Base-by-base conservation (phyloP, 1,140 invertebrate genomes). In the Leptopilina clavipes region DNA sequence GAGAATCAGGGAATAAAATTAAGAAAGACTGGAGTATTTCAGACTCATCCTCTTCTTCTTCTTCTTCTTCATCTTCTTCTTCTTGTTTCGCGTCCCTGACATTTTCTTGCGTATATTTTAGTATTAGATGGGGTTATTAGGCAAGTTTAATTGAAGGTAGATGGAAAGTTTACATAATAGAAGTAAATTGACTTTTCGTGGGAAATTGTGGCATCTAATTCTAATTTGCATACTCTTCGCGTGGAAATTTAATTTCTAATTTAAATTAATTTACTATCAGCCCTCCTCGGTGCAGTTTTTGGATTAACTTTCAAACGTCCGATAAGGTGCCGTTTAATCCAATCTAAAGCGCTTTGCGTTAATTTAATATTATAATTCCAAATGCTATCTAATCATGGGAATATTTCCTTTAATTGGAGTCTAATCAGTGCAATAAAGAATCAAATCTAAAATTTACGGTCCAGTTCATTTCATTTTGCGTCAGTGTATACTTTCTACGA, bases 91-190 rank as follows among this genome's bases (percentile, higher is more conserved):
- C 25, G 59, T n/a, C 25, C 25, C 12, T 37, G 59, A 65, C 59
- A 31, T 65, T 65, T 65, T 14, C 14, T 65, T 17, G 48, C 48
- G 14, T 52, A 52, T 40, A 40, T 52, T 17, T 52, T 52, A 52
- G 48, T 52, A 52, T 52, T 52, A 52, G 48, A 52, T 52, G 7
- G 48, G n/a, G 48, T 52, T 52, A 52, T 52, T 52, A 52, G 48
- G 48, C 48, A 52, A 52, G 48, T 52, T 52, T 52, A 52, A 52
- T 52, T 52, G 48, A 52, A 52, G 48, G 3, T 8, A 52, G 14
- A 52, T 52, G 48, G 48, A 52, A 52, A 52, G 48, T 52, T 52
- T 52, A 52, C 48, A 52, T 52, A 52, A 52, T 52, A 12, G 48
- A 40, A 52, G 48, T 17, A 52, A 52, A 52, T 52, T 52, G 48